Base-by-base conservation (phyloP, 2,888 invertebrate species). In the Andrena bicolor region DNA sequence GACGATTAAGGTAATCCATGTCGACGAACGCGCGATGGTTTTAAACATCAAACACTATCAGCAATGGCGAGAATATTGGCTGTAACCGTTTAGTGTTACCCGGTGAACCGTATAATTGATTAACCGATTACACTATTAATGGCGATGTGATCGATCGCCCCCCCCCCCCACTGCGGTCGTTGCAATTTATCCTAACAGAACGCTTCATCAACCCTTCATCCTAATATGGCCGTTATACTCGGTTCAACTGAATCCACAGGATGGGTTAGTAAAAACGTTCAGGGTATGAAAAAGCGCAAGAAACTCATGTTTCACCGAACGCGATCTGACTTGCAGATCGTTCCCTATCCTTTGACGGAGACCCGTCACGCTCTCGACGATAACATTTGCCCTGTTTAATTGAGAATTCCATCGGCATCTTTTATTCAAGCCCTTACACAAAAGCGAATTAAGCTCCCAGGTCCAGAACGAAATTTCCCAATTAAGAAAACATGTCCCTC, bases 81-180 rank as follows among this genome's bases (percentile, higher is more conserved):
- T 56, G 35, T 35, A 48, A 51, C 49, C 70, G 64, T 76, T 58
- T 76, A 76, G 58, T 51, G 70, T 60, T 70, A 56, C 30, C 49
- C 64, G 64, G 68, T 58, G 53, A 68, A 77, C 61, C 77, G 53
- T 76, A 61, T 78, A 69, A 81, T 78, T 78, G 73, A 68, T 81
- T 65, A 78, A 81, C 64, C 69, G 58, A 68, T 78, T 60, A 78
- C 63, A 28, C 32, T 78, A 78, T 81, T 78, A 73, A 78, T 73
- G 35, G 58, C 41, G 23, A 23, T 13, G 41, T 41, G 58, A 78
- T 72, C 68, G 64, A 68, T 58, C 68, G 26, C 41, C 41, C 64
- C 23, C 41, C 41, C 64, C 23, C 16, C 28, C 23, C 32, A 16
- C 26, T 8, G 30, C 30, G 51, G 2, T 32, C 51, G 58, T 60